Conservation (phyloP, 92 coral and sea anemone species). For the Parazoanthus swiftii region DNA sequence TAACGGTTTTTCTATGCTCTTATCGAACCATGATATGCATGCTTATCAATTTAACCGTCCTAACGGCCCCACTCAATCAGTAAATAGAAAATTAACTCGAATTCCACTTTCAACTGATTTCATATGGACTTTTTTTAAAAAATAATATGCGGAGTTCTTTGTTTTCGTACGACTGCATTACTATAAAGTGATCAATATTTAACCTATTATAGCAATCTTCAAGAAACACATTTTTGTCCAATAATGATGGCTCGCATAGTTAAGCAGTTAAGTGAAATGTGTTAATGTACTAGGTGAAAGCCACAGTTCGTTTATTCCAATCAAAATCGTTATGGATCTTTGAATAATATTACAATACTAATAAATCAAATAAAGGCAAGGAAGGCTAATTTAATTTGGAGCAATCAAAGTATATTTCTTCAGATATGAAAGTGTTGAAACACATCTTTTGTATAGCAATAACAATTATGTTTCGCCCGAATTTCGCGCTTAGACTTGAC, state of each 20-base stretch:
- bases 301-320: not conserved
- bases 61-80: too few relatives aligned
- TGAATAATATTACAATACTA: not conserved
- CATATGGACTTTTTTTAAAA: too few relatives aligned
- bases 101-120: too few relatives aligned
- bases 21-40: not conserved
- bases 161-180: not conserved
- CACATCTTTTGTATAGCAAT: too few relatives aligned
- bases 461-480: not conserved
- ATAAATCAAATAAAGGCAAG: not conserved
- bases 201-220: too few relatives aligned
- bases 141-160: not conserved
- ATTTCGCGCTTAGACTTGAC: not conserved
- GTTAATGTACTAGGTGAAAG: not conserved
- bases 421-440: not conserved
- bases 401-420: too few relatives aligned
- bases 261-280: too few relatives aligned
- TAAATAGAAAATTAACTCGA: too few relatives aligned
- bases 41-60: not conserved
- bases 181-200: not conserved
- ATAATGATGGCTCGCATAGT: too few relatives aligned
- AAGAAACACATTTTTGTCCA: too few relatives aligned
- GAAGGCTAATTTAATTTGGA: not conserved
- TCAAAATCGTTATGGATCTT: not conserved
- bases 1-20: not conserved